Evolutionary conservation across 30 jellyfish, hydroid and myxozoan genomes (phyloP).

Genomic region (Aurelia coerulea): DNA sequence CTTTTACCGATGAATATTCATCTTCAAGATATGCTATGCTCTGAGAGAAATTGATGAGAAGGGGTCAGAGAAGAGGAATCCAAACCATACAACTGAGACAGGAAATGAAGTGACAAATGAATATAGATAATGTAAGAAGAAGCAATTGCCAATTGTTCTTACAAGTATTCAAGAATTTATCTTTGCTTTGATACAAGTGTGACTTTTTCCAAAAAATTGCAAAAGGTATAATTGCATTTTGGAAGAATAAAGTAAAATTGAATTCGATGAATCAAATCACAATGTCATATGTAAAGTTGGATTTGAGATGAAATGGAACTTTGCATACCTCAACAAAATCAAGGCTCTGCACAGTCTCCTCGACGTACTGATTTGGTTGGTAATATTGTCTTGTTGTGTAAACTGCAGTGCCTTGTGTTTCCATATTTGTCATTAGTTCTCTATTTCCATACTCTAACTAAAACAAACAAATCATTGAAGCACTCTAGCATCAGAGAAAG

Average conservation of each 20-base stretch:
- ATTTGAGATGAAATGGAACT: too few species aligned
- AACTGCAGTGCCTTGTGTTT: slow-evolving; percentile 43
- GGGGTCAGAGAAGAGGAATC: too few species aligned
- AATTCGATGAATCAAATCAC: background rate
- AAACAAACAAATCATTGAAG: background rate
- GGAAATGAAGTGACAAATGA: too few species aligned
- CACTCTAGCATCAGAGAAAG: background rate
- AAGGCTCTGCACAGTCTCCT: slow-evolving; percentile 12
- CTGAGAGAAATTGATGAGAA: background rate
- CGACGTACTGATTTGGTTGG: slow-evolving; percentile 48
- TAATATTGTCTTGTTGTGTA: slow-evolving; percentile 13
- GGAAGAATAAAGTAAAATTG: background rate
- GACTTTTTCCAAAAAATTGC: background rate
- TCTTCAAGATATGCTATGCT: slow-evolving; percentile 41
- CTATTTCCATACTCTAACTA: slow-evolving; percentile 56
- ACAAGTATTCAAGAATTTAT: background rate
- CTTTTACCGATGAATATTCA: slow-evolving; percentile 42
- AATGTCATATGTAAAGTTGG: too few species aligned
- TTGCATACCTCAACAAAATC: slow-evolving; percentile 41
- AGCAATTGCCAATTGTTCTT: too few species aligned
- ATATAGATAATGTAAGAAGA: too few species aligned
- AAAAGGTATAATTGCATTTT: background rate
- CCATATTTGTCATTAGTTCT: slow-evolving; percentile 63
- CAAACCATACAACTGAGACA: too few species aligned
- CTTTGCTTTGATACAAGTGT: background rate